phyloP scores from a whole-genome alignment of 2,797 vertebrate genomes.

The Labroides dimidiatus region DNA sequence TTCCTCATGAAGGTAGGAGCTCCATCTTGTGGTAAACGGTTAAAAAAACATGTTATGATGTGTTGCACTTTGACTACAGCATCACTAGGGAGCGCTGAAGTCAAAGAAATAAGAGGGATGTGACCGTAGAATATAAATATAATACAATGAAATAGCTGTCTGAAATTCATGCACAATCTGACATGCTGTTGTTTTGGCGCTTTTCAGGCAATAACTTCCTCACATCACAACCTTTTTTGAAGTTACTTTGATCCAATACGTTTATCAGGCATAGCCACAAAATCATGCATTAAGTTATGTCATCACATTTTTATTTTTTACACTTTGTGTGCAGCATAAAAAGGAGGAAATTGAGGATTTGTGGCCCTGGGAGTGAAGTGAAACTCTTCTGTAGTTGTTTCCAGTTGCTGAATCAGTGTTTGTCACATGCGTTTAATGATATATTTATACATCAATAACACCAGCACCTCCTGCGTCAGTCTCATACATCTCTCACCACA shows the following conservation, averaged over 20 bases:
- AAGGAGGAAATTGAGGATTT: background rate
- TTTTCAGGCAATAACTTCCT: too few species aligned
- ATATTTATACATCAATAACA: slow-evolving; percentile 14
- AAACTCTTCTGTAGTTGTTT: background rate
- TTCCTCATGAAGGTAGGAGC: background rate
- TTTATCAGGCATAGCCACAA: background rate
- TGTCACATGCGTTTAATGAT: slow-evolving; percentile 18
- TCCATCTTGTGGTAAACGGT: background rate
- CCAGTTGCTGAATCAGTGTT: slow-evolving; percentile 4
- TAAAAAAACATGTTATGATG: background rate
- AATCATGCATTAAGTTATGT: background rate
- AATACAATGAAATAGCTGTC: too few species aligned
- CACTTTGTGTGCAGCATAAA: background rate
- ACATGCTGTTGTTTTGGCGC: too few species aligned
- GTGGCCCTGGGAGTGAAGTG: background rate
- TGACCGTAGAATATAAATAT: too few species aligned
- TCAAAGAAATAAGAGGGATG: background rate
- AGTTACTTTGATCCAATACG: background rate
- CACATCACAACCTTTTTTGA: too few species aligned
- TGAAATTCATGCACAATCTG: too few species aligned
- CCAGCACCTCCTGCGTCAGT: background rate
- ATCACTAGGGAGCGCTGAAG: background rate
- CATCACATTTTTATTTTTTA: background rate
- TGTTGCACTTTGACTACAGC: background rate
- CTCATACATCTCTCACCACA: background rate